Evolutionary conservation across 2,888 invertebrate genomes (phyloP).

Genomic region (Philonicus albiceps): DNA sequence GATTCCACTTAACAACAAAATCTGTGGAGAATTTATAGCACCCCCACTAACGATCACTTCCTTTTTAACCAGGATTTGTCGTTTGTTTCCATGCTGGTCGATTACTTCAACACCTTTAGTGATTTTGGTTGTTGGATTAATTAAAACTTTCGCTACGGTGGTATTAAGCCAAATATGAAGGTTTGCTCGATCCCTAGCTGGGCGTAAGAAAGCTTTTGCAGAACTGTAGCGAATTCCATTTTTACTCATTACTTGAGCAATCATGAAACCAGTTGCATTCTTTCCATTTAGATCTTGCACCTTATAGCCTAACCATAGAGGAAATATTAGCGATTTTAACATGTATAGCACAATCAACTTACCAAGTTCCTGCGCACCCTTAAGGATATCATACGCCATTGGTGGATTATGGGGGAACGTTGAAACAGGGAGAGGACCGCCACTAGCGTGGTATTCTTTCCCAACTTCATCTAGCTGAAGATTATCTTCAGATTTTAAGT

Average conservation of each 20-base stretch:
- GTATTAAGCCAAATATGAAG: constrained; percentile 85
- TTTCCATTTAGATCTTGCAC: constrained; percentile 83
- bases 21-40: constrained; percentile 92
- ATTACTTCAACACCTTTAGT: constrained; percentile 78
- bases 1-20: constrained; percentile 89
- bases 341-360: constrained; percentile 43
- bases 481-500: constrained; percentile 87
- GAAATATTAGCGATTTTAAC: not conserved
- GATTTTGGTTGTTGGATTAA: constrained; percentile 76
- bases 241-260: constrained; percentile 86
- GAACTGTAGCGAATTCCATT: constrained; percentile 86
- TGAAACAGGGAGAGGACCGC: constrained; percentile 79
- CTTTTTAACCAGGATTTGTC: constrained; percentile 77
- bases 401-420: constrained; percentile 89
- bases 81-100: constrained; percentile 63
- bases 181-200: constrained; percentile 77
- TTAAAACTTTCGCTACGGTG: constrained; percentile 78
- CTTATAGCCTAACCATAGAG: constrained; percentile 68
- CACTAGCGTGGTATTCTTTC: constrained; percentile 77
- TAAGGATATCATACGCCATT: constrained; percentile 76
- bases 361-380: constrained; percentile 81
- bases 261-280: constrained; percentile 82
- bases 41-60: constrained; percentile 82
- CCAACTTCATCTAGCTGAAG: constrained; percentile 75
- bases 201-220: constrained; percentile 82